A percentile compares a stretch with the other conserved stretches of the same genome.
These are phyloP conservation scores for Serinus canaria DNA, from an alignment of 2,113 vertebrate genomes.

Conservation along the genomic window DNA sequence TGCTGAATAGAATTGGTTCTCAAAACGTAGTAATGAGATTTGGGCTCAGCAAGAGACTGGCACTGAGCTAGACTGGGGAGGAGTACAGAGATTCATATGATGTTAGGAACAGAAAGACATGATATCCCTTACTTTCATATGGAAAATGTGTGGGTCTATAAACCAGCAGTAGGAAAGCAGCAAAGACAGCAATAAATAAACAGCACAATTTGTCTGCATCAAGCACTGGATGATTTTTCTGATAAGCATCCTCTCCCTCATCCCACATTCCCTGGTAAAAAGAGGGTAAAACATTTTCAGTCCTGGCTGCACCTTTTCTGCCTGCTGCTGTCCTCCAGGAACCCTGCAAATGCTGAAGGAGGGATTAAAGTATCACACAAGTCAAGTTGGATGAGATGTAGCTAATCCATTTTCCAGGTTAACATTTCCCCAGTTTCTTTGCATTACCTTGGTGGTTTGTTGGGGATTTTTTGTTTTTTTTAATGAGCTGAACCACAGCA, in stretches of 20 bases:
- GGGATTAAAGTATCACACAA: not conserved
- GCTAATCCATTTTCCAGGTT: not conserved
- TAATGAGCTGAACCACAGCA: not conserved
- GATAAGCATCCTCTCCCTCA: not conserved
- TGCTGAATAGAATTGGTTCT: not conserved
- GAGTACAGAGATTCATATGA: accelerated
- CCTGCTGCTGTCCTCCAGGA: not conserved
- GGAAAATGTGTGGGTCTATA: not conserved
- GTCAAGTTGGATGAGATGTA: not conserved
- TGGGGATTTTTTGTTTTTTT: not conserved
- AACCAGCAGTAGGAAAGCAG: not conserved
- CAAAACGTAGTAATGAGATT: not conserved
- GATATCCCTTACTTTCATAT: not conserved
- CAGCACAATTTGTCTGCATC: not conserved
- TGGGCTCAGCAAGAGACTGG: not conserved
- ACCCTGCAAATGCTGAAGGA: not conserved
- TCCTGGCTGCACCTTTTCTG: not conserved
- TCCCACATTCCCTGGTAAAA: not conserved
- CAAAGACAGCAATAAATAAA: not conserved
- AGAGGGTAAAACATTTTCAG: not conserved
- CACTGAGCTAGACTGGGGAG: not conserved
- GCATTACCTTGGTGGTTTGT: not conserved
- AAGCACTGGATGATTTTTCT: not conserved
- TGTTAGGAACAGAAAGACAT: not conserved
- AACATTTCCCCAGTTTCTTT: not conserved